Conservation (phyloP, 1,140 invertebrate species). For the Drosophila truncata region DNA sequence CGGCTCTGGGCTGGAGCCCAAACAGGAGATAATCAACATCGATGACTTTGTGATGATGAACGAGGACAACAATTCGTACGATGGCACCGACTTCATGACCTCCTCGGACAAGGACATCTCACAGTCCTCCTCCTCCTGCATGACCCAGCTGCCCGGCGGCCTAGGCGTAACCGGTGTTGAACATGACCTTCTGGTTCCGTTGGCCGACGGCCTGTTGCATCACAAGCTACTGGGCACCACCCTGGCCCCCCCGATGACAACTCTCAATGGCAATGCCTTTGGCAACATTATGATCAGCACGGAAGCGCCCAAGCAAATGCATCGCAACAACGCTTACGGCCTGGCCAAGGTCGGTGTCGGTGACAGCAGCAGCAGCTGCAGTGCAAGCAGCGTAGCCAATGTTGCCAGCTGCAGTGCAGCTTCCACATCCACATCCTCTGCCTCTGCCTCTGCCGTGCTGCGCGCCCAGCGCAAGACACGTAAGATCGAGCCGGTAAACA, state of each 20-base stretch:
- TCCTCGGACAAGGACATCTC: slow-evolving; percentile 79
- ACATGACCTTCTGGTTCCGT: slow-evolving; percentile 70
- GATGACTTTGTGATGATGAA: slow-evolving; percentile 85
- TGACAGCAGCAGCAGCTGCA: not conserved
- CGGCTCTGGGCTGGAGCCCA: slow-evolving; percentile 69
- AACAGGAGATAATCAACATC: slow-evolving; percentile 84
- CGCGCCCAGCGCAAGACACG: slow-evolving; percentile 82
- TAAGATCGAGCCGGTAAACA: slow-evolving; percentile 91
- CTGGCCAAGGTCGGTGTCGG: slow-evolving; percentile 21
- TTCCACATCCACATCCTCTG: slow-evolving; percentile 29
- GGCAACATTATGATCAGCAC: slow-evolving; percentile 85
- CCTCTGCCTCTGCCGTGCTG: slow-evolving; percentile 37
- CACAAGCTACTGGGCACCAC: slow-evolving; percentile 74
- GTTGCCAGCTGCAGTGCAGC: slow-evolving; percentile 35
- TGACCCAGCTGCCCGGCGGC: slow-evolving; percentile 59
- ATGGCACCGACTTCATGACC: slow-evolving; percentile 85
- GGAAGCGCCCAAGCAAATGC: slow-evolving; percentile 65
- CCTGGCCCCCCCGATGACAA: slow-evolving; percentile 41
- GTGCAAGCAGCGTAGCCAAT: slow-evolving; percentile 6
- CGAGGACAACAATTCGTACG: slow-evolving; percentile 82
- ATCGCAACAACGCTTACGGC: slow-evolving; percentile 65
- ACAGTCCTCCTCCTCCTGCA: slow-evolving; percentile 72
- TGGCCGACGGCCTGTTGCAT: slow-evolving; percentile 67
- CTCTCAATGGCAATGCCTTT: slow-evolving; percentile 80
- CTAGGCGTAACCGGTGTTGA: slow-evolving; percentile 40